These are phyloP conservation scores for Cistogaster globosa DNA, from an alignment of 2,888 invertebrate species.

Conservation along the genomic window DNA sequence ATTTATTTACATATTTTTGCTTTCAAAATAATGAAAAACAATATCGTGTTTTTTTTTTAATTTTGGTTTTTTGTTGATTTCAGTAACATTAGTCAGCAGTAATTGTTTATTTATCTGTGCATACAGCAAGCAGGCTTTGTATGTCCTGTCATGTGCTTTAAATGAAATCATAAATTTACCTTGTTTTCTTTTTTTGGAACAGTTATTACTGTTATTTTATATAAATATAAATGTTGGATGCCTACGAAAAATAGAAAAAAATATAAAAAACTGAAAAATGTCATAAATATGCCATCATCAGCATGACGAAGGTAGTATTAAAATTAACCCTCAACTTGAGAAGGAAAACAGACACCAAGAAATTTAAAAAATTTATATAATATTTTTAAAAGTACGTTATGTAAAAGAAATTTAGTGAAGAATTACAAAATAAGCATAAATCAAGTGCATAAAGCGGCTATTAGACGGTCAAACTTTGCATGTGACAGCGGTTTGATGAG, in stretches of 20 bases:
- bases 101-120: constrained; percentile 9
- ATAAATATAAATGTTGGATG: constrained; percentile 5
- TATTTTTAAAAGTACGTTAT: too few relatives aligned
- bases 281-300: constrained; percentile 27
- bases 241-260: background rate
- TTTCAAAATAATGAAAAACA: constrained; percentile 7
- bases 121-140: background rate
- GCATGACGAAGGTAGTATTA: background rate
- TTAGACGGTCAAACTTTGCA: too few relatives aligned
- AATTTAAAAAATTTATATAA: too few relatives aligned
- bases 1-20: background rate
- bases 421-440: too few relatives aligned
- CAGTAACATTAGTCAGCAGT: constrained; percentile 24
- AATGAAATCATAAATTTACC: constrained; percentile 53
- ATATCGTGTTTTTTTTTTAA: background rate
- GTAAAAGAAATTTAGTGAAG: too few relatives aligned
- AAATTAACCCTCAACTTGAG: too few relatives aligned
- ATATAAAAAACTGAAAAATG: background rate
- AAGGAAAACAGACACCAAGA: too few relatives aligned
- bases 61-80: too few relatives aligned
- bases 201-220: constrained; percentile 16
- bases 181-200: constrained; percentile 1
- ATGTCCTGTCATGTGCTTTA: constrained; percentile 28
- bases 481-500: too few relatives aligned
- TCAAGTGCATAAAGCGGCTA: too few relatives aligned